Conservation (phyloP, 2,113 vertebrate species). For the Bubo blakistoni region DNA sequence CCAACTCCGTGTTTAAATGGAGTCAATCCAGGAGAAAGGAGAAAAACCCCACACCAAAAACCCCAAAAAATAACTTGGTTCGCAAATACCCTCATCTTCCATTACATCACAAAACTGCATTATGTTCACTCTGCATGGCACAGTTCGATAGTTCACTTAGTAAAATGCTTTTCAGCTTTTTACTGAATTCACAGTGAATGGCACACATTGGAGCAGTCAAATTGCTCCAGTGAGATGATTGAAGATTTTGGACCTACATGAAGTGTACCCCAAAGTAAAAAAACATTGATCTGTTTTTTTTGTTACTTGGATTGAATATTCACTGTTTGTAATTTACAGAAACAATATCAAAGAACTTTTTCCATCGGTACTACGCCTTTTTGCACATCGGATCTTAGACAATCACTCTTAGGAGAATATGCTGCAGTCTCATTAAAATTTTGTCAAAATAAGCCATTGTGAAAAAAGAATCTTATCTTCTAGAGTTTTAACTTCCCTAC, state of each 20-base stretch:
- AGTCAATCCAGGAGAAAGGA: background rate
- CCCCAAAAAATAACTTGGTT: background rate
- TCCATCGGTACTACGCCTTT: rapidly evolving
- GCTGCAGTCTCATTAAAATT: background rate
- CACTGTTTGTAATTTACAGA: background rate
- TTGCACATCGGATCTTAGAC: background rate
- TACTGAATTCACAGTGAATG: background rate
- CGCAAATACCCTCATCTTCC: background rate
- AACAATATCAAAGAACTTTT: background rate
- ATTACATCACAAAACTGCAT: background rate
- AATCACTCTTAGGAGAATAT: background rate
- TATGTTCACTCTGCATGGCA: background rate
- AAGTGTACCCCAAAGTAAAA: background rate
- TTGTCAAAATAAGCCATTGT: background rate
- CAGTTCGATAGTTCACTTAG: background rate
- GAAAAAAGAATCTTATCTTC: background rate
- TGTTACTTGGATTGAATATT: background rate
- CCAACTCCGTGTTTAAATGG: background rate
- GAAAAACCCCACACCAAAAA: background rate
- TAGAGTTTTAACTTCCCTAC: background rate
- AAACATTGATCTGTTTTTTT: background rate
- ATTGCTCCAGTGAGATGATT: background rate
- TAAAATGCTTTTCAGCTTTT: background rate
- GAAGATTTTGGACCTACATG: background rate
- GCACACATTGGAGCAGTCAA: background rate